These are phyloP conservation scores for Labrus mixtus DNA, from an alignment of 2,113 vertebrate genomes.

Conservation along the genomic window DNA sequence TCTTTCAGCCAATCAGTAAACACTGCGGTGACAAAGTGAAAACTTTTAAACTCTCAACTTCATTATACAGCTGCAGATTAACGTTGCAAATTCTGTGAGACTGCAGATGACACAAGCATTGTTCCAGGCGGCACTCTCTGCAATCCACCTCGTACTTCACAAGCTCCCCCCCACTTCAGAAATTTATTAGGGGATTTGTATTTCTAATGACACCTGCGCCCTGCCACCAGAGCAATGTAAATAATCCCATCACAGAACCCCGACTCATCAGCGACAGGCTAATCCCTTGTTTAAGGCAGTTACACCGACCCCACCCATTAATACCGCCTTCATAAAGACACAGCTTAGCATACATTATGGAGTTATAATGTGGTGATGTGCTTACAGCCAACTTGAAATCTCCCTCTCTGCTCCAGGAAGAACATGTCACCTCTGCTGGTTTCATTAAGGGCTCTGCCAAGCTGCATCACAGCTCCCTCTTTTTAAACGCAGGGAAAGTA, in stretches of 20 bases:
- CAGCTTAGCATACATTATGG: slow-evolving; percentile 86
- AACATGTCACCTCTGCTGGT: slow-evolving; percentile 78
- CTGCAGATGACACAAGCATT: slow-evolving; percentile 75
- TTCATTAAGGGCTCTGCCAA: slow-evolving; percentile 74
- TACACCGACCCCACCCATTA: slow-evolving; percentile 86
- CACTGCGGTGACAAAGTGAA: slow-evolving; percentile 62
- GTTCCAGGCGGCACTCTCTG: slow-evolving; percentile 68
- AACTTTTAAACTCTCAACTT: slow-evolving; percentile 70
- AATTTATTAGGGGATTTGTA: slow-evolving; percentile 88
- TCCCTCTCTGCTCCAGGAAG: slow-evolving; percentile 61
- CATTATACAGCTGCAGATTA: slow-evolving; percentile 74
- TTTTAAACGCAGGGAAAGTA: slow-evolving; percentile 56
- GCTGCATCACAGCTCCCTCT: slow-evolving; percentile 53
- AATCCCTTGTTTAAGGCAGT: slow-evolving; percentile 89
- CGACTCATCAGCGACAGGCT: slow-evolving; percentile 82
- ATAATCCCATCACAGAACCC: slow-evolving; percentile 86
- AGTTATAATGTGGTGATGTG: slow-evolving; percentile 71
- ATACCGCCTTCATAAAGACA: slow-evolving; percentile 82
- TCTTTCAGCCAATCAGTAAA: slow-evolving; percentile 56
- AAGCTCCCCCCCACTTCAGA: slow-evolving; percentile 72
- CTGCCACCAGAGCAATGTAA: slow-evolving; percentile 83
- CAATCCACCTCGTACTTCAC: slow-evolving; percentile 65
- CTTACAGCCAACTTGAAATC: slow-evolving; percentile 74
- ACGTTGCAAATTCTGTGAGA: slow-evolving; percentile 67
- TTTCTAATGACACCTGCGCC: slow-evolving; percentile 86